Evolutionary conservation across 1,140 invertebrate species (phyloP).

Genomic region (Cydia pomonella): DNA sequence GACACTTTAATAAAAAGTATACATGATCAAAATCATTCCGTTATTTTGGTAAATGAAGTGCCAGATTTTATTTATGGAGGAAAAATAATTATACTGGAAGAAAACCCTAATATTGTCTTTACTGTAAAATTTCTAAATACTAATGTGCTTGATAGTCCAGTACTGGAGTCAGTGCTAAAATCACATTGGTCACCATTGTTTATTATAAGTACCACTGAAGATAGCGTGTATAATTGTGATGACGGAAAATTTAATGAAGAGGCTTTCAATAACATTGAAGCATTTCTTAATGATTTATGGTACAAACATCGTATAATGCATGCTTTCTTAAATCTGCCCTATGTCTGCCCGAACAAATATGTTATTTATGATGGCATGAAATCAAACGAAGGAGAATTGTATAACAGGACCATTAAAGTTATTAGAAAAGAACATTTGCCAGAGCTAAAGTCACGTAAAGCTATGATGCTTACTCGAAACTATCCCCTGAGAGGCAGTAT

Average conservation of each 20-base stretch:
- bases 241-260: conserved; percentile 38
- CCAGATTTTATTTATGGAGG: background rate
- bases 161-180: background rate
- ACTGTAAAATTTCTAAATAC: conserved; percentile 33
- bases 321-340: conserved; percentile 39
- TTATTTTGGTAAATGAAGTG: background rate
- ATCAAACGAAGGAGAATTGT: conserved; percentile 34
- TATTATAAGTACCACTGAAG: conserved; percentile 38
- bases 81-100: conserved; percentile 37
- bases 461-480: conserved; percentile 28
- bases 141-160: background rate
- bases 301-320: conserved; percentile 38
- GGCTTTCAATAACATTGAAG: conserved; percentile 29
- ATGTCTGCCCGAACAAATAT: conserved; percentile 40
- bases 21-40: background rate
- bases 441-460: conserved; percentile 17
- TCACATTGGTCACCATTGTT: conserved; percentile 41
- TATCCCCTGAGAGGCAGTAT: conserved; percentile 46
- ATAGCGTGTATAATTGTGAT: conserved; percentile 36
- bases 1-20: background rate
- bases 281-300: conserved; percentile 48
- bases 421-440: conserved; percentile 29
- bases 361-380: conserved; percentile 39
- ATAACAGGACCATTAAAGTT: conserved; percentile 42
- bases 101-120: conserved; percentile 34